Percentiles rank a stretch among this genome's conserved stretches.
Conservation (phyloP, 2,797 vertebrate species). For the Acropternis orthonyx region DNA sequence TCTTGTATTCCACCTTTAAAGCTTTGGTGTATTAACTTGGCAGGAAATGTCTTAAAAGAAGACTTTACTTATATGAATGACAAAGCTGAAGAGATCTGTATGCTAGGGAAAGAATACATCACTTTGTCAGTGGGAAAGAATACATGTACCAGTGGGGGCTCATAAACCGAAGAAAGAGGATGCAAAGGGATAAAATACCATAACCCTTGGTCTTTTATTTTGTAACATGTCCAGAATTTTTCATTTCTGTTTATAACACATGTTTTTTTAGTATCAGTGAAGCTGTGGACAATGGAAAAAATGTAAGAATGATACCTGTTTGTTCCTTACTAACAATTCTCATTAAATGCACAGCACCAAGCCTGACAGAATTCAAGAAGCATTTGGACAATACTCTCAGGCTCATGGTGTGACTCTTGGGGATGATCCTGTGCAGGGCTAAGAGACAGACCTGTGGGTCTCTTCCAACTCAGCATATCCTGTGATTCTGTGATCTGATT, state of each 20-base stretch:
- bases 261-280: neutral
- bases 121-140: constrained; percentile 14
- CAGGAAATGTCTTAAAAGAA: constrained; percentile 45
- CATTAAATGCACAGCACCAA: neutral
- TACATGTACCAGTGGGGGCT: neutral
- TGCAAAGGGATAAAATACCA: neutral
- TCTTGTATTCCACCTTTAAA: constrained; percentile 42
- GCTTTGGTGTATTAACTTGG: constrained; percentile 41
- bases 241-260: neutral
- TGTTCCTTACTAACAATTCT: neutral
- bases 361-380: neutral
- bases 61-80: constrained; percentile 12
- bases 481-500: neutral
- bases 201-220: neutral
- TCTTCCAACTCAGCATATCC: neutral
- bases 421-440: neutral
- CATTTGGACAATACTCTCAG: neutral
- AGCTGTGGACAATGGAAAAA: neutral
- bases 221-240: neutral
- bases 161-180: constrained; percentile 9
- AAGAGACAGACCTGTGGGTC: neutral
- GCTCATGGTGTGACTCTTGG: neutral
- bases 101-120: neutral
- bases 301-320: neutral
- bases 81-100: neutral